Evolutionary conservation across 2,888 invertebrate species (phyloP).

Genomic region (Tromatobia lineatoria): DNA sequence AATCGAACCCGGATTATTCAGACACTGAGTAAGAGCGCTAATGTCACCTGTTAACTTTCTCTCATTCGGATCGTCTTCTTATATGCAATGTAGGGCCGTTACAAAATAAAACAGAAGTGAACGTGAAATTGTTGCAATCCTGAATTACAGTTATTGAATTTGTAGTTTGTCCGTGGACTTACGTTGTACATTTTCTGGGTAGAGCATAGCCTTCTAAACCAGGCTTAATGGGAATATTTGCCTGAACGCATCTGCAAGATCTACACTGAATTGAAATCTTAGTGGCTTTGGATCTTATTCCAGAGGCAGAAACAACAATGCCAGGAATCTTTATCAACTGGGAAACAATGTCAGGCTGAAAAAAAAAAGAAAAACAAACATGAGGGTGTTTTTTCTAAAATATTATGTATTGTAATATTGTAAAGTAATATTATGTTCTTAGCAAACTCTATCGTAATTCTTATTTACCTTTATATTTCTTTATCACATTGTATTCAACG

Average conservation of each 20-base stretch:
- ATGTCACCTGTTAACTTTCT: no score
- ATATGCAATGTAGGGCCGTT: no score
- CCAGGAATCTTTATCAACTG: slow-evolving; percentile 97
- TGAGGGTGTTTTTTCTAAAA: not conserved
- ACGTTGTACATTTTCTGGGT: slow-evolving; percentile 97
- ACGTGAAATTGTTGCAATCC: not conserved
- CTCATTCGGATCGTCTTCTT: no score
- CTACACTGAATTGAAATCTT: slow-evolving; percentile 98
- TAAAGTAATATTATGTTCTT: no score
- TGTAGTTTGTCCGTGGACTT: slow-evolving; percentile 83
- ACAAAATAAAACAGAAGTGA: not conserved
- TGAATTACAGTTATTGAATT: not conserved
- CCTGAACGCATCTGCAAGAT: slow-evolving; percentile 95
- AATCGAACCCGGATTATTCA: no score
- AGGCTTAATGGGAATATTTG: slow-evolving; percentile 96
- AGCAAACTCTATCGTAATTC: not conserved
- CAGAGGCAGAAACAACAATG: slow-evolving; percentile 97
- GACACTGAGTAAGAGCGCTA: no score
- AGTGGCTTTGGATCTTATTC: slow-evolving; percentile 97
- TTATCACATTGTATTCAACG: no score
- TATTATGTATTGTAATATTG: no score
- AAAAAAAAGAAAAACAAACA: slow-evolving; percentile 71
- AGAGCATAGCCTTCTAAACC: slow-evolving; percentile 98
- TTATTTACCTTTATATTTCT: not conserved
- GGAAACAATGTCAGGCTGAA: slow-evolving; percentile 96